Conservation (phyloP, 1,140 invertebrate genomes). For the Macrotrachela quadricornifera region DNA sequence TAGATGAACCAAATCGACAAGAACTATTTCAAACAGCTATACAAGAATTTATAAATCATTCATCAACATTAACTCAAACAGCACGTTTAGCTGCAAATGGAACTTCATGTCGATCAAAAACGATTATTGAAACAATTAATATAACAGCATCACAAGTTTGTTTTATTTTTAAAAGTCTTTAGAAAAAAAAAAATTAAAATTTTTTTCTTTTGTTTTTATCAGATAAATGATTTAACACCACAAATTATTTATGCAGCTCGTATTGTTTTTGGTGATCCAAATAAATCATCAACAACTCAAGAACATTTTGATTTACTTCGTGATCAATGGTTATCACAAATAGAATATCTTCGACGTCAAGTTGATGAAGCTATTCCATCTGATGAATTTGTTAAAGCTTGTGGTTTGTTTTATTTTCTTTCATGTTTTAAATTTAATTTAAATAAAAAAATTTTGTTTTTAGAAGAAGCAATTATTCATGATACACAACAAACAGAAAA, state of each 20-base stretch:
- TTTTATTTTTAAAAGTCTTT: conserved; percentile 15
- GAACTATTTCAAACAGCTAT: too few species aligned
- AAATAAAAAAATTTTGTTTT: too few species aligned
- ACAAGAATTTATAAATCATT: background rate
- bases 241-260: conserved; percentile 86
- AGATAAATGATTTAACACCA: conserved; percentile 78
- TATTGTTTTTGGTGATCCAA: conserved; percentile 76
- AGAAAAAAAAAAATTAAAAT: conserved; percentile 15
- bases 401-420: conserved; percentile 10
- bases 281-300: conserved; percentile 62
- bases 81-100: too few species aligned
- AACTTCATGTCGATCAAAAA: background rate
- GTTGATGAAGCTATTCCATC: conserved; percentile 90
- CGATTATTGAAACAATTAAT: background rate
- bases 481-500: conserved; percentile 84
- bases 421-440: too few species aligned
- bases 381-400: conserved; percentile 64
- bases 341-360: conserved; percentile 58
- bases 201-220: conserved; percentile 10
- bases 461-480: conserved; percentile 55
- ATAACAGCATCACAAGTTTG: background rate
- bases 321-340: conserved; percentile 72
- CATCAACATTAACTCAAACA: background rate
- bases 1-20: background rate
- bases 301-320: conserved; percentile 91